A percentile compares a stretch with the other conserved stretches of the same genome.
Conservation (phyloP, 2,888 invertebrate genomes). For the Yponomeuta malinellus region DNA sequence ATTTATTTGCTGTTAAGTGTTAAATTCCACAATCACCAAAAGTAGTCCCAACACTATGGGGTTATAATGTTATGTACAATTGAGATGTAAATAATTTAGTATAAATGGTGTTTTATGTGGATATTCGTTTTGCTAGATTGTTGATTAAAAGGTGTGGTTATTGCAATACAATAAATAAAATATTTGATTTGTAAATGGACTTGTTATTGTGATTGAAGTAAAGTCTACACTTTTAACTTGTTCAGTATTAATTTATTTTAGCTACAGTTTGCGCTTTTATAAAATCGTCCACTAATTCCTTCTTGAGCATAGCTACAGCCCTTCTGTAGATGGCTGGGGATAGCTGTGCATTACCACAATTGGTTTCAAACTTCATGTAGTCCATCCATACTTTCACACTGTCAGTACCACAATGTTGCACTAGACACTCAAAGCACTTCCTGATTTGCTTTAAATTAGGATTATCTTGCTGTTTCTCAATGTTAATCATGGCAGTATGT, state of each 20-base stretch:
- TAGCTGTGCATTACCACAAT: conserved; percentile 74
- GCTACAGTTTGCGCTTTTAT: conserved; percentile 70
- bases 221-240: conserved; percentile 20
- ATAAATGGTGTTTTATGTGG: conserved; percentile 62
- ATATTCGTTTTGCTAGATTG: conserved; percentile 66
- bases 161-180: conserved; percentile 47
- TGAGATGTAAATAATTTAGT: conserved; percentile 38
- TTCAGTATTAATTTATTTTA: conserved; percentile 49
- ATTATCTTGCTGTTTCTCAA: conserved; percentile 65
- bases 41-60: conserved; percentile 51
- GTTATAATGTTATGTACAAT: conserved; percentile 17
- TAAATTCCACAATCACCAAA: conserved; percentile 63
- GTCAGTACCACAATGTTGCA: conserved; percentile 79
- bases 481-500: conserved; percentile 77
- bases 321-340: conserved; percentile 76
- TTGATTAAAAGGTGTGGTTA: conserved; percentile 58
- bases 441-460: conserved; percentile 68
- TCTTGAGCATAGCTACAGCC: conserved; percentile 77
- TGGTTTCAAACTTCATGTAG: conserved; percentile 81
- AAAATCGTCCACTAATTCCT: conserved; percentile 69
- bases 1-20: conserved; percentile 68
- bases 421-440: conserved; percentile 77
- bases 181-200: conserved; percentile 53
- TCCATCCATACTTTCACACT: conserved; percentile 83
- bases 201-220: conserved; percentile 21